These are phyloP conservation scores for Atherix ibis DNA, from an alignment of 2,888 invertebrate genomes.

Conservation along the genomic window DNA sequence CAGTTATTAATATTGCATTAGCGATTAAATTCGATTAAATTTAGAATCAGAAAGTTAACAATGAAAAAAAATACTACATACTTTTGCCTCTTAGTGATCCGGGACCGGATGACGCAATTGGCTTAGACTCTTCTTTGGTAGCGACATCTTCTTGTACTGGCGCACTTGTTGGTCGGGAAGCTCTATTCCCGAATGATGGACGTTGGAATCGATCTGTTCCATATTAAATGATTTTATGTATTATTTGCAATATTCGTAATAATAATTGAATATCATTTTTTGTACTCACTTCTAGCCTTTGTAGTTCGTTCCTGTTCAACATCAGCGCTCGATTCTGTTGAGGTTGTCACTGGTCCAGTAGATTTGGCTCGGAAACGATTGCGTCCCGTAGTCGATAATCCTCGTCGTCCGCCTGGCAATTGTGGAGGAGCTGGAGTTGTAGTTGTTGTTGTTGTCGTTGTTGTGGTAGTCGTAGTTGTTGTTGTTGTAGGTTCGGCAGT, in stretches of 20 bases:
- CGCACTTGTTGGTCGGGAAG: conserved; percentile 20
- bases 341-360: conserved; percentile 21
- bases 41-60: not conserved
- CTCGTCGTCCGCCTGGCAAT: conserved; percentile 21
- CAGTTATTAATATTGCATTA: too few relatives aligned
- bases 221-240: not conserved
- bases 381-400: conserved; percentile 21
- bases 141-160: conserved; percentile 22
- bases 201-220: conserved; percentile 28
- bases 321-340: conserved; percentile 32
- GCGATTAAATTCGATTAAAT: not conserved
- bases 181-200: conserved; percentile 25
- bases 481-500: conserved; percentile 41
- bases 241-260: not conserved
- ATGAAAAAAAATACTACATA: conserved; percentile 15
- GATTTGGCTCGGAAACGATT: conserved; percentile 25
- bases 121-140: conserved; percentile 24
- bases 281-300: conserved; percentile 18
- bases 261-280: not conserved
- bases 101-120: conserved; percentile 15
- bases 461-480: conserved; percentile 33
- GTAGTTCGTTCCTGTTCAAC: conserved; percentile 19
- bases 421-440: conserved; percentile 23
- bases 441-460: conserved; percentile 34
- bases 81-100: conserved; percentile 24